A percentile compares a stretch with the other conserved stretches of the same genome.
phyloP scores from a whole-genome alignment of 2,113 vertebrate species.

The Synodontis membranacea region DNA sequence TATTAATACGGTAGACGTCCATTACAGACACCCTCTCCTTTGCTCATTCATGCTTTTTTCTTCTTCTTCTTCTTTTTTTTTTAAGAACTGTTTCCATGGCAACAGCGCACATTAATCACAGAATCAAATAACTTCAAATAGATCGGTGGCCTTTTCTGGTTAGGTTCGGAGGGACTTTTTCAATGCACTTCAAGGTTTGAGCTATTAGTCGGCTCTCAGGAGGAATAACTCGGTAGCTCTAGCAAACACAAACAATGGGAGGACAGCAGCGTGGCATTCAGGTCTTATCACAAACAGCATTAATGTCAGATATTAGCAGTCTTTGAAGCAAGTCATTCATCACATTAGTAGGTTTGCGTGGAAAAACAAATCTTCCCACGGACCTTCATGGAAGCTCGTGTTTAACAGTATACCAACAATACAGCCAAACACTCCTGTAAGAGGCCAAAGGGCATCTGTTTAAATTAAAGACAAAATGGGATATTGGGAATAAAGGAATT shows the following conservation, averaged over 20 bases:
- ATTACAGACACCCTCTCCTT: neutral
- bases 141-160: conserved; percentile 33
- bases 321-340: neutral
- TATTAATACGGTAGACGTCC: conserved; percentile 26
- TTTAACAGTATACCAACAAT: neutral
- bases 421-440: neutral
- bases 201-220: conserved; percentile 14
- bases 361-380: neutral
- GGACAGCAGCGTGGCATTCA: neutral
- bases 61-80: no score
- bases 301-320: neutral
- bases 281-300: neutral
- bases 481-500: neutral
- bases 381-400: neutral
- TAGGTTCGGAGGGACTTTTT: neutral
- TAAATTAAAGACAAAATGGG: neutral
- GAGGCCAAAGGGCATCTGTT: neutral
- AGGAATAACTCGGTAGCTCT: conserved; percentile 14
- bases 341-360: neutral
- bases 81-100: conserved; percentile 40
- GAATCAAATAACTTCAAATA: conserved; percentile 39
- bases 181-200: conserved; percentile 17
- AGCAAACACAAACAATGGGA: conserved; percentile 7
- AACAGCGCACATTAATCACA: conserved; percentile 37
- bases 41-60: conserved; percentile 32